Evolutionary conservation across 2,113 vertebrate species (phyloP), one percentile per base, ranked within the genome.

Genomic region (Gasterosteus aculeatus): DNA sequence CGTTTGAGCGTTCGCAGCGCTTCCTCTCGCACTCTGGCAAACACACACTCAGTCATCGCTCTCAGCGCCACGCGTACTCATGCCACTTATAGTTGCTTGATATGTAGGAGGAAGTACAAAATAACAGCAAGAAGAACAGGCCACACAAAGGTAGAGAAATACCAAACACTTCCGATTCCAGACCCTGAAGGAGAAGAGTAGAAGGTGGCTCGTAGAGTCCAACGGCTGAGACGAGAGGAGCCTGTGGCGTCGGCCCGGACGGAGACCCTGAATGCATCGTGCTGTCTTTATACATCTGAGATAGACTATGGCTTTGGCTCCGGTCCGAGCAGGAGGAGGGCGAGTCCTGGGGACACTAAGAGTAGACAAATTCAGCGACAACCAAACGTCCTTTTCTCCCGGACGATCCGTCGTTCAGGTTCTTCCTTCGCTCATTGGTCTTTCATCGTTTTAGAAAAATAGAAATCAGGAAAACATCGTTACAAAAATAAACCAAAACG

Each of bases 401-500:
- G 53, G 57, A 7, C 61, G 74, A 70, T 33, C 38, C 62, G 62
- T 38, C 68, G 33, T 59, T 31, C 56, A 31, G 75, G 57, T 60
- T 41, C 41, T 42, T 29, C 11, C 49, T 63, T 29, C 19, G 26
- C 51, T 66, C 53, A 11, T 85, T 63, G 44, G 58, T 80, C 74
- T 49, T 69, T 44, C 35, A 59, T 75, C 29, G 3, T 64, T 88
- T 89, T 93, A 94, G 89, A 93, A 94, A 94, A 94, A 94, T 94
- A 93, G 72, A 93, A 90, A 91, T 90, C 84, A 92, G 89, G 90
- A 87, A 84, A 89, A 88, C 80, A 70, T 87, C 18, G 10, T 92
- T 93, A 93, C 76, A 93, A 93, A 94, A 94, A 94, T 93, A 93
- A 92, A 91, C 54, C 73, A 78, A 91, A 81, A 87, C 64, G 71